Conservation (phyloP, 2,113 vertebrate genomes). For the Tachysurus vachellii region DNA sequence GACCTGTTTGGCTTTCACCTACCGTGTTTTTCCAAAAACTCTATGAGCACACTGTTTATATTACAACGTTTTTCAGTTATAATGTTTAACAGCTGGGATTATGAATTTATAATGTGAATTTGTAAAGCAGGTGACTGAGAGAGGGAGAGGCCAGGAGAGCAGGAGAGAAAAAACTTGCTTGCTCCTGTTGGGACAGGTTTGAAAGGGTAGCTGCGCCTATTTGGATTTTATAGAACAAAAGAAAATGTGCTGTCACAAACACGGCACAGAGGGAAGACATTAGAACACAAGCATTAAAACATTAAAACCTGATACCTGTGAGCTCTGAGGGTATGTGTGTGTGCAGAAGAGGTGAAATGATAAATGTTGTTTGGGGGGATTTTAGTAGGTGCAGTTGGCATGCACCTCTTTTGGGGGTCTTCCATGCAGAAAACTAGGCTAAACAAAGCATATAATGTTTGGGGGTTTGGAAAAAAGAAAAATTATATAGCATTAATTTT, state of each 20-base stretch:
- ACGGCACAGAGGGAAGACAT: slow-evolving; percentile 1
- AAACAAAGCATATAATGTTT: background rate
- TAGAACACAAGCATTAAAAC: slow-evolving; percentile 3
- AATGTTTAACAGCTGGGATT: slow-evolving; percentile 5
- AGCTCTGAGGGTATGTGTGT: background rate
- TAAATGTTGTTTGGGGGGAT: slow-evolving; percentile 34
- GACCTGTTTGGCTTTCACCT: slow-evolving; percentile 14
- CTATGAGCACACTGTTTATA: background rate
- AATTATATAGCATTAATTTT: background rate
- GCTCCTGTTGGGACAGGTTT: slow-evolving; percentile 68
- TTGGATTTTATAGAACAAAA: slow-evolving; percentile 31
- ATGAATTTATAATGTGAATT: background rate
- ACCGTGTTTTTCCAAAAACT: slow-evolving; percentile 47
- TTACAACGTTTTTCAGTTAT: background rate
- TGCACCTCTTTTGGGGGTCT: background rate
- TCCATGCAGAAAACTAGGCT: background rate
- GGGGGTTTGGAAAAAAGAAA: background rate
- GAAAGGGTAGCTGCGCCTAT: slow-evolving; percentile 43
- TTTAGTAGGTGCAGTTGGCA: background rate
- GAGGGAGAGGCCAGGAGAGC: slow-evolving; percentile 59
- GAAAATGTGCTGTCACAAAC: slow-evolving; percentile 20
- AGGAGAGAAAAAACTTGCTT: slow-evolving; percentile 62
- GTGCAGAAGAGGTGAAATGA: slow-evolving; percentile 45
- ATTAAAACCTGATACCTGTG: slow-evolving; percentile 39
- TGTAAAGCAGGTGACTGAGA: slow-evolving; percentile 32